These are phyloP conservation scores for Drosophila serrata DNA, from an alignment of 1,140 invertebrate species.

Conservation along the genomic window DNA sequence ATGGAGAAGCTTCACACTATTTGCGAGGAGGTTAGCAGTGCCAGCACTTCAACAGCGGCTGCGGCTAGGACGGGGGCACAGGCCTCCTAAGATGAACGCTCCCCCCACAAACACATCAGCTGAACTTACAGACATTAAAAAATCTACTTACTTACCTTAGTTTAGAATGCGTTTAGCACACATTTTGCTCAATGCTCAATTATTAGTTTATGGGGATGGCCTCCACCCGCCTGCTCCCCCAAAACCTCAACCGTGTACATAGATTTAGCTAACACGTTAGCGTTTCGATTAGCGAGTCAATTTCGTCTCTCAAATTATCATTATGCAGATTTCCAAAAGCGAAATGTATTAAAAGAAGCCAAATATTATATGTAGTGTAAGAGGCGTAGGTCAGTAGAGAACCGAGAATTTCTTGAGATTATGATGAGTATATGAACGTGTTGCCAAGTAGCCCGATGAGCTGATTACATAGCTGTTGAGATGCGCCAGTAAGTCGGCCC, in stretches of 20 bases:
- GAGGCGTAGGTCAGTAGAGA: constrained; percentile 62
- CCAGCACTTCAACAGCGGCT: constrained; percentile 63
- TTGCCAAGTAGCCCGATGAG: constrained; percentile 70
- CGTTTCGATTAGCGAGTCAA: constrained; percentile 73
- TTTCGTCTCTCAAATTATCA: constrained; percentile 74
- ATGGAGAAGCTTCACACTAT: constrained; percentile 84
- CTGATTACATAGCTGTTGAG: constrained; percentile 41
- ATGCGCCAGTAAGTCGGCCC: constrained; percentile 65
- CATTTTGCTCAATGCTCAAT: constrained; percentile 72
- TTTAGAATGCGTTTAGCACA: constrained; percentile 67
- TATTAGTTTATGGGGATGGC: constrained; percentile 38
- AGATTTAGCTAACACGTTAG: constrained; percentile 57
- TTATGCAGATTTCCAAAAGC: constrained; percentile 61
- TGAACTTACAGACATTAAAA: constrained; percentile 52
- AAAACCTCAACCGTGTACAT: constrained; percentile 67
- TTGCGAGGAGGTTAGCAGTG: constrained; percentile 79
- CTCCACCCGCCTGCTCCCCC: constrained; percentile 3
- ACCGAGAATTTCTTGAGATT: constrained; percentile 68
- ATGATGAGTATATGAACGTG: constrained; percentile 64
- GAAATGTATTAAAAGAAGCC: constrained; percentile 76
- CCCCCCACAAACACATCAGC: constrained; percentile 35
- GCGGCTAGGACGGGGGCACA: constrained; percentile 39
- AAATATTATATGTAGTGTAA: constrained; percentile 80
- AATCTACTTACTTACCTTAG: constrained; percentile 46
- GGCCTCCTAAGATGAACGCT: constrained; percentile 48